Evolutionary conservation across 2,888 invertebrate species (phyloP).

Genomic region (Ctena decussata): DNA sequence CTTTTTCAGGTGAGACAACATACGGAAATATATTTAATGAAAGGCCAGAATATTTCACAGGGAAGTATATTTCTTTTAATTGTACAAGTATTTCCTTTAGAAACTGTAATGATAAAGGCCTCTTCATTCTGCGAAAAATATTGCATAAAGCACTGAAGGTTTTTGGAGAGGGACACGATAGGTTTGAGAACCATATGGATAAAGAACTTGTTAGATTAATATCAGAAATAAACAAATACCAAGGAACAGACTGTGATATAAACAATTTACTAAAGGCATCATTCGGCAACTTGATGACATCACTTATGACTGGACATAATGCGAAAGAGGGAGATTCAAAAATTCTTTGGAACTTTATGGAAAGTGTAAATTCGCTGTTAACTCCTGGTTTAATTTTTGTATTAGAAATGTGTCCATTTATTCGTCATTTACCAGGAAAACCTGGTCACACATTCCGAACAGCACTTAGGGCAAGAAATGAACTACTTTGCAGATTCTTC

Average conservation of each 20-base stretch:
- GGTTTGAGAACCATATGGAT: not conserved
- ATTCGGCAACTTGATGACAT: too few relatives aligned
- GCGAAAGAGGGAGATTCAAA: not conserved
- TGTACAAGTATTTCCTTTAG: not conserved
- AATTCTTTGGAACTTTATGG: not conserved
- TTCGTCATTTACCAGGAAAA: not conserved
- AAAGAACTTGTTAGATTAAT: not conserved
- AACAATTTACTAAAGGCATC: not conserved
- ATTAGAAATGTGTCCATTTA: not conserved
- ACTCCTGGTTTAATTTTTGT: not conserved
- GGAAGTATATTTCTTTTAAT: not conserved
- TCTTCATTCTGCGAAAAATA: not conserved
- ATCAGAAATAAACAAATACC: not conserved
- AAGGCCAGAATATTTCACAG: not conserved
- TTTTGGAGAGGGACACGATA: not conserved
- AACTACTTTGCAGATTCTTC: not conserved
- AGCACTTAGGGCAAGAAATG: not conserved
- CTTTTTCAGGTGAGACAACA: not conserved
- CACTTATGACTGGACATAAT: not conserved
- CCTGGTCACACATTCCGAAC: not conserved
- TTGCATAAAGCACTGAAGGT: not conserved
- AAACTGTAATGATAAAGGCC: not conserved
- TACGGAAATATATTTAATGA: not conserved
- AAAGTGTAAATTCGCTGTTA: not conserved
- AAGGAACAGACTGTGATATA: not conserved